These are phyloP conservation scores for Aurelia sp. DNA, from an alignment of 30 jellyfish, hydroid and myxozoan genomes.

Conservation along the genomic window DNA sequence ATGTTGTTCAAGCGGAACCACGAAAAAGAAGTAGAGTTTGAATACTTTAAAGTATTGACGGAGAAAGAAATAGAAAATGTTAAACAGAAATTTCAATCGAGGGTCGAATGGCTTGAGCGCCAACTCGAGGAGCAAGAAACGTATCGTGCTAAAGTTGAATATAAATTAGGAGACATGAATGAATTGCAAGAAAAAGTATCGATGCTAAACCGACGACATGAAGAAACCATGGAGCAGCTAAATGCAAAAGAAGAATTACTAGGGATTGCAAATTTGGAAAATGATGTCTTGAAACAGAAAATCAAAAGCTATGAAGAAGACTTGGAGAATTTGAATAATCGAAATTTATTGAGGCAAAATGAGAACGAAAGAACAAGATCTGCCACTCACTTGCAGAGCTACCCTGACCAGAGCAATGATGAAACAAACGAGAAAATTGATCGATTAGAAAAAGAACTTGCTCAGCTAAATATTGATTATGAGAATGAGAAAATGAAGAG, in stretches of 20 bases:
- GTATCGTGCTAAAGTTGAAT: conserved; percentile 57
- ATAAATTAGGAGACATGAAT: conserved; percentile 38
- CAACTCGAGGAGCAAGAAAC: conserved; percentile 65
- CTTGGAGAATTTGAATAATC: neutral
- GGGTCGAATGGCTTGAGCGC: conserved; percentile 59
- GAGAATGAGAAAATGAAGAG: conserved; percentile 33
- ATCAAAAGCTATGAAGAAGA: conserved; percentile 2
- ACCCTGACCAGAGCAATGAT: neutral
- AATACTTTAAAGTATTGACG: conserved; percentile 15
- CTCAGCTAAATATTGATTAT: conserved; percentile 20
- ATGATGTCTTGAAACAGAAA: conserved; percentile 18
- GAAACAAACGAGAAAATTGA: neutral
- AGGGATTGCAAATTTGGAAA: conserved; percentile 35
- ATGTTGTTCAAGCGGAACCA: conserved; percentile 73
- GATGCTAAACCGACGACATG: conserved; percentile 5
- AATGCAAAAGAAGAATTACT: conserved; percentile 35
- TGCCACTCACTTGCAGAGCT: conserved; percentile 24
- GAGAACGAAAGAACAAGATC: conserved; percentile 13
- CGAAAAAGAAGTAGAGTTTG: conserved; percentile 75
- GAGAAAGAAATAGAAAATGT: conserved; percentile 40
- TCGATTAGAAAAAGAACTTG: conserved; percentile 44
- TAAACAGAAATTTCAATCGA: neutral
- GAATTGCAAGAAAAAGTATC: conserved; percentile 22
- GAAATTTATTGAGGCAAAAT: neutral
- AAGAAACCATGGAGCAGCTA: conserved; percentile 16